A percentile compares a stretch with the other conserved stretches of the same genome.
phyloP scores from a whole-genome alignment of 2,113 vertebrate species.

The Pica pica region DNA sequence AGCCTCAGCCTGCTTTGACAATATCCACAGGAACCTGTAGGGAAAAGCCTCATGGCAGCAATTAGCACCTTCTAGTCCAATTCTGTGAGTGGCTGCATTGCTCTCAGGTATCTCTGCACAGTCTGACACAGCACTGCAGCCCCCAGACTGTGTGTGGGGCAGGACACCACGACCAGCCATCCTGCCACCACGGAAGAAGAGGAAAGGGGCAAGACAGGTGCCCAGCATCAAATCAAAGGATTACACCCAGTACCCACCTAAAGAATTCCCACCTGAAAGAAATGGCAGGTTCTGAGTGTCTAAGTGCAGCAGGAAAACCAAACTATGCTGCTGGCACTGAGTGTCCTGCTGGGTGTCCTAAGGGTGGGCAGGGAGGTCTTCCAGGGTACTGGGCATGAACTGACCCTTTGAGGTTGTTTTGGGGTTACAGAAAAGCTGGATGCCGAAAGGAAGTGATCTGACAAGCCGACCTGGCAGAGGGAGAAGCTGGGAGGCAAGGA shows the following conservation, averaged over 20 bases:
- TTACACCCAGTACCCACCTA: neutral
- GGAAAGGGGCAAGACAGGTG: neutral
- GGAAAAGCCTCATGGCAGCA: neutral
- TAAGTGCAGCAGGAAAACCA: neutral
- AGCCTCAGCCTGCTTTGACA: neutral
- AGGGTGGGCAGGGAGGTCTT: neutral
- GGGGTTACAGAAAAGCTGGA: neutral
- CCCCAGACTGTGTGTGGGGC: fast-evolving
- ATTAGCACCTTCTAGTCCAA: neutral
- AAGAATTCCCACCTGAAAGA: neutral
- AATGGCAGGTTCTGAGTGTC: neutral
- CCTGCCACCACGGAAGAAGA: neutral
- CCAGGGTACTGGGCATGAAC: neutral
- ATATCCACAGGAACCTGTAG: neutral
- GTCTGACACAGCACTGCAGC: neutral
- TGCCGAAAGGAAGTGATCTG: neutral
- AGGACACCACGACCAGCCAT: neutral
- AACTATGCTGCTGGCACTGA: neutral
- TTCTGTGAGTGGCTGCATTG: fast-evolving
- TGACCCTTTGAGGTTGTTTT: neutral
- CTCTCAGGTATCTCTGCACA: neutral
- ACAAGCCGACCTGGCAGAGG: fast-evolving
- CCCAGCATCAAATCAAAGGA: neutral
- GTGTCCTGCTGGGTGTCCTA: neutral
- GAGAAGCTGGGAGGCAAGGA: neutral